Conservation (phyloP, 2,888 invertebrate species). For the Pantelozetes paolii region DNA sequence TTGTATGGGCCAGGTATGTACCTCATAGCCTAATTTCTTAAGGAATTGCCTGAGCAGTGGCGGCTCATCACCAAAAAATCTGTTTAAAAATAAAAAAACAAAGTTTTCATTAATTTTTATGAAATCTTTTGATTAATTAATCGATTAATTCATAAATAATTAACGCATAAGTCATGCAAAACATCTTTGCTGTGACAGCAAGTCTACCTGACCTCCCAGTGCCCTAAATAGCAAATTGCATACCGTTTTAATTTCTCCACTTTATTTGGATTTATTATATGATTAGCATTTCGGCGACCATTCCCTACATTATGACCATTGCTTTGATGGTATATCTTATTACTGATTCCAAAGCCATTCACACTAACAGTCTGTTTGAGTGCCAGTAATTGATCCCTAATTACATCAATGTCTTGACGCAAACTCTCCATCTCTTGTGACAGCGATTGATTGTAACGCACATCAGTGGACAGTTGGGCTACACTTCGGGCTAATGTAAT, state of each 20-base stretch:
- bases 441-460: slow-evolving; percentile 74
- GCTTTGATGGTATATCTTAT: not conserved
- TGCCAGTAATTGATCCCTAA: slow-evolving; percentile 57
- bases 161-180: not conserved
- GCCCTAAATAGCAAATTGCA: slow-evolving; percentile 63
- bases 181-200: too few species aligned
- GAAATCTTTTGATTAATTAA: not conserved
- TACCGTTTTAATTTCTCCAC: slow-evolving; percentile 79
- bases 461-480: slow-evolving; percentile 83
- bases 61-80: slow-evolving; percentile 87
- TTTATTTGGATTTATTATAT: slow-evolving; percentile 74
- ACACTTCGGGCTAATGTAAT: slow-evolving; percentile 84
- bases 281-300: slow-evolving; percentile 27
- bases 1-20: slow-evolving; percentile 48
- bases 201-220: not conserved
- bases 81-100: slow-evolving; percentile 15
- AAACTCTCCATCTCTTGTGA: slow-evolving; percentile 77
- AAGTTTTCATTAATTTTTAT: not conserved
- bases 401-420: slow-evolving; percentile 71
- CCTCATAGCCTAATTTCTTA: slow-evolving; percentile 86
- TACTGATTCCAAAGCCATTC: not conserved
- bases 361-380: slow-evolving; percentile 41
- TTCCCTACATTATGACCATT: slow-evolving; percentile 27
- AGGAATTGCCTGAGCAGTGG: slow-evolving; percentile 81
- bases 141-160: not conserved